Percentiles rank a stretch among this genome's conserved stretches.
Evolutionary conservation across 2,888 invertebrate genomes (phyloP).

Genomic region (Brachypalpus laphriformis): DNA sequence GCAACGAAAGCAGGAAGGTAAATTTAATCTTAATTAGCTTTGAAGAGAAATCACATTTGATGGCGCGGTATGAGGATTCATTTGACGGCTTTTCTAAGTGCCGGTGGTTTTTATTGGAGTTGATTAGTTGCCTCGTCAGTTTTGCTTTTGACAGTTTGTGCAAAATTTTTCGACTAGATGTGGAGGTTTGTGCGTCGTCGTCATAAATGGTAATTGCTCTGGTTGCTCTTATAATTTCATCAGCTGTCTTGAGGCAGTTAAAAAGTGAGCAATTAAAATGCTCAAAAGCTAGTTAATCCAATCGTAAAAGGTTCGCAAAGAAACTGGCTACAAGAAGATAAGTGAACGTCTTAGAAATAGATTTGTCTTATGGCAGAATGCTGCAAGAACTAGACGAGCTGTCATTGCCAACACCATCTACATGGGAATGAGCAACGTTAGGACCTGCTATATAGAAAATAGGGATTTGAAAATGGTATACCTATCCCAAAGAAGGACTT

Average conservation of each 20-base stretch:
- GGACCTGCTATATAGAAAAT: no score
- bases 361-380: no score
- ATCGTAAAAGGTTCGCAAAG: no score
- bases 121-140: constrained; percentile 36
- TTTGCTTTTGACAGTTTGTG: neutral
- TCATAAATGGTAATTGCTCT: neutral
- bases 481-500: no score
- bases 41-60: constrained; percentile 44
- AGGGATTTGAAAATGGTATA: no score
- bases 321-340: no score
- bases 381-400: no score
- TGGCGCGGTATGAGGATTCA: constrained; percentile 12
- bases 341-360: no score
- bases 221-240: neutral
- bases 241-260: neutral
- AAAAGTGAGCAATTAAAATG: neutral
- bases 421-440: no score
- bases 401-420: no score
- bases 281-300: neutral
- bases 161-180: neutral
- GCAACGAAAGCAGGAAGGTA: constrained; percentile 12
- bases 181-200: neutral
- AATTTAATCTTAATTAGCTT: constrained; percentile 51
- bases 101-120: constrained; percentile 34
- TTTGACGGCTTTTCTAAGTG: constrained; percentile 46